A percentile compares a stretch with the other conserved stretches of the same genome.
phyloP scores from a whole-genome alignment of 2,888 invertebrate genomes.

The Watsonalla cultraria region DNA sequence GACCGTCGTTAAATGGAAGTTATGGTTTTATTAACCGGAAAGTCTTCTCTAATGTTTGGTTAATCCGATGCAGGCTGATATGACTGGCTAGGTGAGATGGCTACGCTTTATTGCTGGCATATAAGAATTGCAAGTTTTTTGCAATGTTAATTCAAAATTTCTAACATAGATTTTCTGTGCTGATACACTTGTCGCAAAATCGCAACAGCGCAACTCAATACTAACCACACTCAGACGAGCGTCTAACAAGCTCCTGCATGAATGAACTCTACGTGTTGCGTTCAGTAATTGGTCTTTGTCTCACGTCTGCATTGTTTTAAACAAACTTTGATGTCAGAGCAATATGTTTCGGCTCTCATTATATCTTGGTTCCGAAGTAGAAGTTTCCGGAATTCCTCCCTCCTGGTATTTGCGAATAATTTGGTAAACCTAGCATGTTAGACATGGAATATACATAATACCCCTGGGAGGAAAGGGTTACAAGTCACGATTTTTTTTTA shows the following conservation, averaged over 20 bases:
- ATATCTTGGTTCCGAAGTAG: neutral
- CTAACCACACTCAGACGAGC: slow-evolving; percentile 38
- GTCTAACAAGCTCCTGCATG: slow-evolving; percentile 54
- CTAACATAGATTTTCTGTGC: too few relatives aligned
- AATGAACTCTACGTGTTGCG: slow-evolving; percentile 48
- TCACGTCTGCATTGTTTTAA: slow-evolving; percentile 45
- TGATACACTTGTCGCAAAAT: slow-evolving; percentile 1
- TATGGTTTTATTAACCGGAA: too few relatives aligned
- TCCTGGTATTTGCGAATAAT: neutral
- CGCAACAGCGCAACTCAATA: slow-evolving; percentile 14
- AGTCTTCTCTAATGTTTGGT: too few relatives aligned
- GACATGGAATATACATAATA: too few relatives aligned
- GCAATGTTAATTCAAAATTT: too few relatives aligned
- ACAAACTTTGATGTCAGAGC: slow-evolving; percentile 23
- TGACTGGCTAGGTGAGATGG: too few relatives aligned
- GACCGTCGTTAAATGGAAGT: neutral
- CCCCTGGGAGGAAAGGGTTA: too few relatives aligned
- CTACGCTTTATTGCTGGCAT: too few relatives aligned
- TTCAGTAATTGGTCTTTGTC: slow-evolving; percentile 51
- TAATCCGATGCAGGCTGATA: too few relatives aligned
- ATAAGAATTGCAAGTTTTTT: too few relatives aligned
- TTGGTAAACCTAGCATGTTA: neutral
- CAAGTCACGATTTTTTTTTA: too few relatives aligned
- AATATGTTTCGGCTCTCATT: neutral
- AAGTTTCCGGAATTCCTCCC: neutral